These are phyloP conservation scores for Mythimna lalbum DNA, from an alignment of 2,888 invertebrate species.

Conservation along the genomic window DNA sequence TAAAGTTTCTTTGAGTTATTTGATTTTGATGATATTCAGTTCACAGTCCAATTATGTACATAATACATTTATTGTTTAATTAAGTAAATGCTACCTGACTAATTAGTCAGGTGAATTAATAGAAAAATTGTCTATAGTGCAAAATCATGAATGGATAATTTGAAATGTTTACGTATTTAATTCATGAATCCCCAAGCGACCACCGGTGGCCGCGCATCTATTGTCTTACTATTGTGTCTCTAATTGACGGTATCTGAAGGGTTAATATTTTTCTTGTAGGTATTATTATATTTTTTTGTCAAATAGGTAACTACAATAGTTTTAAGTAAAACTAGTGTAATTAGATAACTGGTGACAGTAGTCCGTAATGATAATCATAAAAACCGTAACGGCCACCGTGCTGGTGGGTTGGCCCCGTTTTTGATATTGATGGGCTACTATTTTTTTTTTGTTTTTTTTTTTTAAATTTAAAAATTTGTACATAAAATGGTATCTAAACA, in stretches of 20 bases:
- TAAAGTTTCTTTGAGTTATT: not conserved
- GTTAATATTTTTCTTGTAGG: no score
- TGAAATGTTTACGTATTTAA: not conserved
- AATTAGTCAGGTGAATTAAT: no score
- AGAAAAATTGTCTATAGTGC: not conserved
- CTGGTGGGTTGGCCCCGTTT: not conserved
- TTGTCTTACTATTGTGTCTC: no score
- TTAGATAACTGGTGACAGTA: not conserved
- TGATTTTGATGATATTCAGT: not conserved
- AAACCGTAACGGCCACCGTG: not conserved
- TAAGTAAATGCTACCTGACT: not conserved
- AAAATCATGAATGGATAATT: not conserved
- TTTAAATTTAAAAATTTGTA: not conserved
- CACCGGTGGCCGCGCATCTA: no score
- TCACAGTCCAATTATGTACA: not conserved
- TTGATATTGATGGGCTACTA: not conserved
- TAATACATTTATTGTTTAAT: not conserved
- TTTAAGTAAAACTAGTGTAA: not conserved
- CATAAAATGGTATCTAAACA: not conserved
- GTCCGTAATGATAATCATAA: not conserved
- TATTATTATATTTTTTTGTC: no score
- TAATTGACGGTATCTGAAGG: no score
- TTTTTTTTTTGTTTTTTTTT: not conserved
- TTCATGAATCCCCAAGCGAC: no score
- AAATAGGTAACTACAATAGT: not conserved